Evolutionary conservation across 1,140 invertebrate genomes (phyloP), one percentile per base, ranked within the genome.

Genomic region (Sycophaga agraensis): DNA sequence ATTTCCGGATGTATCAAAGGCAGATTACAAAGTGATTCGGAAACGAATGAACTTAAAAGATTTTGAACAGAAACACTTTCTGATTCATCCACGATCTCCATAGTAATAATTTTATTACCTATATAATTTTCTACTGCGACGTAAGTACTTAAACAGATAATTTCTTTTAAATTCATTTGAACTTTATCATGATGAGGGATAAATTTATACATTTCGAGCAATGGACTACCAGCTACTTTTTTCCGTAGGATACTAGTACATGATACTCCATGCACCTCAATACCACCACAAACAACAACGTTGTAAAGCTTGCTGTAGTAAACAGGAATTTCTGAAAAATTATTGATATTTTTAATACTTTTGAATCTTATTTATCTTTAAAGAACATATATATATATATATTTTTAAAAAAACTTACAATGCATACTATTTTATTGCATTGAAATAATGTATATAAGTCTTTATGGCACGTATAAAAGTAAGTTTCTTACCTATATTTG

Each of bases 221-320:
- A 86, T 9, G 88, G 88, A 43, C 88, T 81, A 17, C 84, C 86
- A 4, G 85, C 76, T 9, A 83, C 83, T 61, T 86, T 81, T 26
- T 83, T 85, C 59, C 87, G 84, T 8, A 91, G 84, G 37, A 95
- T 93, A 6, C 88, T 85, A 64, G 87, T 90, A 0, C 91, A 90
- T 69, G 91, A 88, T 0, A 96, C 77, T 46, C 92, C 93, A 61
- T 86, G 84, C 21, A 95, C 84, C 78, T 93, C 89, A 21, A 95
- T 88, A 59, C 91, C 92, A 50, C 91, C 92, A 63, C 87, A 87
- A 2, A 42, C 53, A 72, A 83, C 43, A 68, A 75, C 39, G 42
- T 76, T 77, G 1, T 70, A 70, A 0, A 80, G 76, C 37, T 80
- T 80, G 31, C 81, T 76, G 3, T 80, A 73, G 73, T 82, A 82